Evolutionary conservation across 2,888 invertebrate genomes (phyloP), one percentile per base, ranked within the genome.

Genomic region (Brachylomia viminalis): DNA sequence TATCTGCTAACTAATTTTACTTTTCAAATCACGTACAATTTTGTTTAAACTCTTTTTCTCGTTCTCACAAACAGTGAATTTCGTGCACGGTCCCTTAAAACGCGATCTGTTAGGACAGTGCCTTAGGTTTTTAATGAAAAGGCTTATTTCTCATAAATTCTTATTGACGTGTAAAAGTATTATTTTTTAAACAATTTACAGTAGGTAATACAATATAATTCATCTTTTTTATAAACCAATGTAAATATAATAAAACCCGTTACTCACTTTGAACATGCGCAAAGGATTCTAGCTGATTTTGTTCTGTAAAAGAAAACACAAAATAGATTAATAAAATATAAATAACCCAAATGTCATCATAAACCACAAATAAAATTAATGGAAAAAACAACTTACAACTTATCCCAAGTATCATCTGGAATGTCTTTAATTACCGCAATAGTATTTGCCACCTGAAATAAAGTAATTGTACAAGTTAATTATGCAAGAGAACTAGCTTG

Each of bases 391-490:
- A 20, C 59, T 66, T 42, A 80, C 80, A 80, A 1, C 0, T 15
- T 0, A 0, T 3, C 0, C 83, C 79, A 80, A 0, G 0, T 0
- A 0, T 6, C 8, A 8, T 38, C n/a, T 27, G 38, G 2, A 6
- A 80, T 45, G 0, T 0, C 2, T 2, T 47, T 1, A 17, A 27
- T n/a, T 2, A n/a, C n/a, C 6, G 79, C 83, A 15, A 4, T 45
- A 15, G 58, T 49, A 30, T 13, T 52, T n/a, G 47, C 30, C 45
- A 56, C 66, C 80, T 80, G 71, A 38, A 83, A 82, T 47, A 15
- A 66, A 59, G 49, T 15, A 68, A 75, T 15, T 20, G 20, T 17
- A 23, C 8, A n/a, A 30, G 17, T 38, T 45, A 73, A 42, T 54
- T 33, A n/a, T 11, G 17, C 15, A 33, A 66, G 17, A 30, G 11